phyloP scores from a whole-genome alignment of 2,888 invertebrate genomes.

The Pristionchus mayeri region DNA sequence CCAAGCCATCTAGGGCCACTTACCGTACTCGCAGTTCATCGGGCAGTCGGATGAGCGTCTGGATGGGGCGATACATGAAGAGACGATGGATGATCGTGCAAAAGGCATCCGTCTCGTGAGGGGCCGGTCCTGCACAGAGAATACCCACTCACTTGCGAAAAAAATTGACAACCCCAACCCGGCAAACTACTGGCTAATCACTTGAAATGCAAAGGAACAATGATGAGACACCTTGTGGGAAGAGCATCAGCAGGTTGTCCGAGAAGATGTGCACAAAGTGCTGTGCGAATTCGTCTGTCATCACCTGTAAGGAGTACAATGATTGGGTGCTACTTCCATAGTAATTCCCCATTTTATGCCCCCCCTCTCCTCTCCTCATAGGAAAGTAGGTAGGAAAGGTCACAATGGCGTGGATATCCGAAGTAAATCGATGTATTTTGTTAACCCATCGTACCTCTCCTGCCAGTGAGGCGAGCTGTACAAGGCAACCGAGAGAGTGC shows the following conservation, averaged over 20 bases:
- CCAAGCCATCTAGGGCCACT: neutral
- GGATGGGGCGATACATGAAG: slow-evolving; percentile 81
- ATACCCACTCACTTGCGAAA: too few species aligned
- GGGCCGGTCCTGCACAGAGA: slow-evolving; percentile 78
- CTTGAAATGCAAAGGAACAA: neutral
- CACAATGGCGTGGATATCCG: too few species aligned
- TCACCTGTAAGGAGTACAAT: slow-evolving; percentile 46
- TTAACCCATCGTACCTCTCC: slow-evolving; percentile 79
- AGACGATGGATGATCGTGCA: slow-evolving; percentile 83
- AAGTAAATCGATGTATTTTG: too few species aligned
- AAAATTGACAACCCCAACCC: too few species aligned
- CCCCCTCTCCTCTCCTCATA: too few species aligned
- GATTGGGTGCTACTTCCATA: too few species aligned
- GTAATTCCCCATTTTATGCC: too few species aligned
- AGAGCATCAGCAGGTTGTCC: slow-evolving; percentile 56
- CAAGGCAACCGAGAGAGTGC: slow-evolving; percentile 87
- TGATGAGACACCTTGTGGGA: slow-evolving; percentile 51
- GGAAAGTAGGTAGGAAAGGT: too few species aligned
- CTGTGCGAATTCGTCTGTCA: slow-evolving; percentile 53
- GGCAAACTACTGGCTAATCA: too few species aligned
- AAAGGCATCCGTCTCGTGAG: slow-evolving; percentile 83
- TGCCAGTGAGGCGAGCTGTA: slow-evolving; percentile 85
- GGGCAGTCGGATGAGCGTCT: slow-evolving; percentile 79
- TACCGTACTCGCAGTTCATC: slow-evolving; percentile 77
- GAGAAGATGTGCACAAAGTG: slow-evolving; percentile 54